A percentile compares a stretch with the other conserved stretches of the same genome.
Conservation (phyloP, 2,113 vertebrate species). For the Lepus timidus region DNA sequence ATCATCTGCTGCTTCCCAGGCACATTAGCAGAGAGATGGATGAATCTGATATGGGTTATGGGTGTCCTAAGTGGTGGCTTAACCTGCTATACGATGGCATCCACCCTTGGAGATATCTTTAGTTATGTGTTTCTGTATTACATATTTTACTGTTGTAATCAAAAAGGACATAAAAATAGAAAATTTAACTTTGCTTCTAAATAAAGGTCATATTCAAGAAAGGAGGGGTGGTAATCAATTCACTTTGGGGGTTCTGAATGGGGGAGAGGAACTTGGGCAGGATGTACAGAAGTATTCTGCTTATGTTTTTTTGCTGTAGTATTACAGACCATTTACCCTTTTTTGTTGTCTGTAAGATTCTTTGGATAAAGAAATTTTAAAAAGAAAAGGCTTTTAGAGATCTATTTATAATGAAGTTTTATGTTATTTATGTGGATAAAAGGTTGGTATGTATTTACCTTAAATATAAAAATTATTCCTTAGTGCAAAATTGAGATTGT, state of each 20-base stretch:
- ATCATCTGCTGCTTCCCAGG: too few relatives aligned
- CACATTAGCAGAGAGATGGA: too few relatives aligned
- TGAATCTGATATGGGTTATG: too few relatives aligned
- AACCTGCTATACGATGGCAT: too few relatives aligned
- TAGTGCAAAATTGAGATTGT: conserved; percentile 39
- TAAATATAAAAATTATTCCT: not conserved
- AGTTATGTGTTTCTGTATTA: not conserved
- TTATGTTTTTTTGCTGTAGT: not conserved
- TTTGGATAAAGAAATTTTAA: conserved; percentile 16
- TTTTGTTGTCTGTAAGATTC: conserved; percentile 48
- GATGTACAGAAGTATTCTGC: not conserved
- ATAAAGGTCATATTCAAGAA: conserved; percentile 26
- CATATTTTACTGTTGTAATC: conserved; percentile 34
- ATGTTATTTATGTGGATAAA: conserved; percentile 34
- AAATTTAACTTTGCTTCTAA: conserved; percentile 24
- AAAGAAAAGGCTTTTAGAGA: not conserved
- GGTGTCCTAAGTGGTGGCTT: too few relatives aligned
- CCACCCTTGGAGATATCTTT: not conserved
- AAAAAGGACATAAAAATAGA: conserved; percentile 39
- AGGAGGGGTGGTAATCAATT: conserved; percentile 8
- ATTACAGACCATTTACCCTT: not conserved
- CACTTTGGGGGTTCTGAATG: too few relatives aligned
- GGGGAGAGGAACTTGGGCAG: not conserved
- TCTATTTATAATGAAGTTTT: conserved; percentile 19
- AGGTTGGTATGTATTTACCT: conserved; percentile 1